phyloP scores from a whole-genome alignment of 2,113 vertebrate species.

The Platysteira castanea region DNA sequence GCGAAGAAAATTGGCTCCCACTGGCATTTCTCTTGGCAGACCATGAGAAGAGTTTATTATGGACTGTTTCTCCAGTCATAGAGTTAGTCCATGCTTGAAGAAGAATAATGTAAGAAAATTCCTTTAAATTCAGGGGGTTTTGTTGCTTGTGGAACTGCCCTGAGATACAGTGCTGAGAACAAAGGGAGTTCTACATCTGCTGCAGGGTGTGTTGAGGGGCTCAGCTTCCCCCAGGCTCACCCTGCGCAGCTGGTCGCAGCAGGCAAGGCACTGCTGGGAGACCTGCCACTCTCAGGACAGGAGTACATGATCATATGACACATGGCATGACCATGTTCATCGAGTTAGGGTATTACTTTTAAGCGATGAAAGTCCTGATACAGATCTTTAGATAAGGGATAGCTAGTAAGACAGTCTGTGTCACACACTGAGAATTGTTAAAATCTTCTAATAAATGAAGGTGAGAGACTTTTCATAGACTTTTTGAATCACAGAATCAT shows the following conservation, averaged over 20 bases:
- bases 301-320: background rate
- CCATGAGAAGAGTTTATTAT: background rate
- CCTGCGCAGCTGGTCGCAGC: background rate
- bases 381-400: background rate
- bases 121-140: background rate
- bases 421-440: background rate
- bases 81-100: background rate
- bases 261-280: background rate
- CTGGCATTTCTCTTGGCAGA: background rate
- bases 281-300: background rate
- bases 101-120: background rate
- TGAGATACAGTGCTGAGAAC: background rate
- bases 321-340: background rate
- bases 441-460: background rate
- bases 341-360: rapidly evolving
- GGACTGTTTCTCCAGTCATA: background rate
- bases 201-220: rapidly evolving
- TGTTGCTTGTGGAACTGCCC: background rate
- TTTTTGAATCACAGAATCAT: background rate
- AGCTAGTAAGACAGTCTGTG: background rate
- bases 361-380: background rate
- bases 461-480: background rate
- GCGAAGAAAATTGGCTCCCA: background rate
- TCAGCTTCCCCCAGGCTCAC: background rate
- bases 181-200: background rate